Evolutionary conservation across 23 tunicate species (phyloP), one percentile per base, ranked within the genome.

Genomic region (Halocynthia roretzi): DNA sequence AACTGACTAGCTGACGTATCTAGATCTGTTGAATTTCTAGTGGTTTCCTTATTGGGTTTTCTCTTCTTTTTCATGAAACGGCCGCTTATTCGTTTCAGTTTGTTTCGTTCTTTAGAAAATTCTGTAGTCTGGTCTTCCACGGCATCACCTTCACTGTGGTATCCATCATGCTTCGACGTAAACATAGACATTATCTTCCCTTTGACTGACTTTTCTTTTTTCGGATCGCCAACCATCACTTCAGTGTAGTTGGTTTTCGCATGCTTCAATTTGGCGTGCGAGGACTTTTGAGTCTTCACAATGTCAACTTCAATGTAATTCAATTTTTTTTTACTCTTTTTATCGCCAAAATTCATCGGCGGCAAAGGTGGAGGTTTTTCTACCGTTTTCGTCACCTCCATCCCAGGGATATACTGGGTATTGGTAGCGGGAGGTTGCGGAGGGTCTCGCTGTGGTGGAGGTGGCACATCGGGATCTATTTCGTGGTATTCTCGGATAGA

Each of bases 291-390:
- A 21, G 51, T 7, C 5, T 60, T 51, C 6, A 51, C 61, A 10
- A 80, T 50, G 69, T 89, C 96, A 61, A 89, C 96, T 20, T 89
- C 96, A 54, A 84, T 57, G 75, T 89, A 89, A 78, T 89, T 89
- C 51, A 89, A 75, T 22, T 70, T 83, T 77, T 72, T 88, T 20
- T 74, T 31, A 52, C 85, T 81, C 50, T 82, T 60, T 57, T 83
- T 57, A 6, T 80, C 85, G 6, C 68, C 75, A 40, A 71, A 49
- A 66, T 89, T 89, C 56, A 77, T 79, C 6, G 96, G 96, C 51
- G 96, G 96, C n/a, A 89, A 68, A 8, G 96, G 96, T 10, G 96
- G 96, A 63, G 96, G 96, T 0, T 76, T 72, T 9, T 54, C 56
- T 20, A 80, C 44, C 19, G 21, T n/a, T 19, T 18, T 7, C 6